Evolutionary conservation across 1,140 invertebrate genomes (phyloP).

Genomic region (Leptonema lineaticorne): DNA sequence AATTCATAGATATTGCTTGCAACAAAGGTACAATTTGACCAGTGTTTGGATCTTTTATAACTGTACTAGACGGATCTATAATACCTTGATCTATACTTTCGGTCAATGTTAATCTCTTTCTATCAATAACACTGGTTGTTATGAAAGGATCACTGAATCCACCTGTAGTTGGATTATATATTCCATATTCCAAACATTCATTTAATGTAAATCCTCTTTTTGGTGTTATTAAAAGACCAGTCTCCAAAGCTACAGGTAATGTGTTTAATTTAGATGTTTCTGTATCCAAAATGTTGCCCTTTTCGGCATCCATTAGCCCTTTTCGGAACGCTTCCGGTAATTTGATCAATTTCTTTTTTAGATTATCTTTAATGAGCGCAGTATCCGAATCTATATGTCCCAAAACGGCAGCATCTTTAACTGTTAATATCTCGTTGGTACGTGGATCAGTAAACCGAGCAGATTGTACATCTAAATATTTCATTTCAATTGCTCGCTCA

Average conservation of each 20-base stretch:
- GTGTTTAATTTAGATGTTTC: slow-evolving; percentile 77
- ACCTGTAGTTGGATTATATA: slow-evolving; percentile 80
- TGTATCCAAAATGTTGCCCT: slow-evolving; percentile 80
- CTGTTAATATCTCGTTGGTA: slow-evolving; percentile 67
- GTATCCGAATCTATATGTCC: slow-evolving; percentile 87
- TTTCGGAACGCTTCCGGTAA: slow-evolving; percentile 82
- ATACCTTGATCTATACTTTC: slow-evolving; percentile 77
- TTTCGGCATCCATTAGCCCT: slow-evolving; percentile 84
- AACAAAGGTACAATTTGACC: slow-evolving; percentile 74
- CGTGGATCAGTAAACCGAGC: slow-evolving; percentile 75
- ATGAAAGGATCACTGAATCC: slow-evolving; percentile 78
- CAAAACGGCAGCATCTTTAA: slow-evolving; percentile 80
- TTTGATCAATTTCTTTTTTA: slow-evolving; percentile 78
- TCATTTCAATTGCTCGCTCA: slow-evolving; percentile 73
- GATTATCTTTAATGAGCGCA: slow-evolving; percentile 83
- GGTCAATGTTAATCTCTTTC: slow-evolving; percentile 69
- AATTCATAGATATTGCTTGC: slow-evolving; percentile 73
- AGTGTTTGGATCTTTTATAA: slow-evolving; percentile 76
- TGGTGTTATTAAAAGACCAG: slow-evolving; percentile 72
- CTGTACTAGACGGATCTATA: slow-evolving; percentile 81
- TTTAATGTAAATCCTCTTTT: slow-evolving; percentile 76
- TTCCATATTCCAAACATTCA: slow-evolving; percentile 77
- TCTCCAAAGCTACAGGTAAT: slow-evolving; percentile 72
- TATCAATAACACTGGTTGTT: slow-evolving; percentile 65
- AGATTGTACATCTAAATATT: slow-evolving; percentile 68